Percentiles rank a stretch among this genome's conserved stretches.
These are phyloP conservation scores for Formica aserva DNA, from an alignment of 2,888 invertebrate genomes.

Conservation along the genomic window DNA sequence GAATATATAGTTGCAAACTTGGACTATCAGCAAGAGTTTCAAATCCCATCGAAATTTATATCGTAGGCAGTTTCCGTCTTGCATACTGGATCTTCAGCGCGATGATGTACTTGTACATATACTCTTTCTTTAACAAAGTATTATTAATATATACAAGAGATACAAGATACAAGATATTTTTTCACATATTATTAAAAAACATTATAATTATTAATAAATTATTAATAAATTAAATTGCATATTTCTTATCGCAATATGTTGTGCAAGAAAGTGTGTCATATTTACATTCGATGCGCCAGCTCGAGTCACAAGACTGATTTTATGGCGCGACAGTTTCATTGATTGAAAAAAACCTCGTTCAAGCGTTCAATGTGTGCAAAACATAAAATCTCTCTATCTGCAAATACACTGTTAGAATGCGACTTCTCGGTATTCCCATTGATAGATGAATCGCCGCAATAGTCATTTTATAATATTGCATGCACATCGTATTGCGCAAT, in stretches of 20 bases:
- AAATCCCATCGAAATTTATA: conserved; percentile 43
- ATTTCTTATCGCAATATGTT: not conserved
- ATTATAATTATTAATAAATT: not conserved
- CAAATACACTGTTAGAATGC: not conserved
- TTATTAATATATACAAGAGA: not conserved
- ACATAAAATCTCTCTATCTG: not conserved
- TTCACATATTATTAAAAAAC: not conserved
- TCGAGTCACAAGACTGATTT: not conserved
- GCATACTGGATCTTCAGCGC: not conserved
- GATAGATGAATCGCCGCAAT: not conserved
- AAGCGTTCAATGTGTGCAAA: not conserved
- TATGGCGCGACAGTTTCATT: not conserved
- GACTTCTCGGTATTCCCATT: conserved; percentile 1
- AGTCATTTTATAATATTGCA: conserved; percentile 43
- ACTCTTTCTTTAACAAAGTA: not conserved
- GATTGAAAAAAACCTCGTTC: not conserved
- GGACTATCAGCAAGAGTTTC: conserved; percentile 17
- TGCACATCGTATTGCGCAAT: conserved; percentile 56
- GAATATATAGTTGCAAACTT: conserved; percentile 38
- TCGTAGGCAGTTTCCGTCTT: not conserved
- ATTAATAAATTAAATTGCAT: no score
- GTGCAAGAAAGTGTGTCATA: not conserved
- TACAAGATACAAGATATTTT: no score
- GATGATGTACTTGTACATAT: not conserved
- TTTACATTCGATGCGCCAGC: not conserved